A percentile compares a stretch with the other conserved stretches of the same genome.
phyloP scores from a whole-genome alignment of 2,797 vertebrate genomes.

The Acridotheres tristis region DNA sequence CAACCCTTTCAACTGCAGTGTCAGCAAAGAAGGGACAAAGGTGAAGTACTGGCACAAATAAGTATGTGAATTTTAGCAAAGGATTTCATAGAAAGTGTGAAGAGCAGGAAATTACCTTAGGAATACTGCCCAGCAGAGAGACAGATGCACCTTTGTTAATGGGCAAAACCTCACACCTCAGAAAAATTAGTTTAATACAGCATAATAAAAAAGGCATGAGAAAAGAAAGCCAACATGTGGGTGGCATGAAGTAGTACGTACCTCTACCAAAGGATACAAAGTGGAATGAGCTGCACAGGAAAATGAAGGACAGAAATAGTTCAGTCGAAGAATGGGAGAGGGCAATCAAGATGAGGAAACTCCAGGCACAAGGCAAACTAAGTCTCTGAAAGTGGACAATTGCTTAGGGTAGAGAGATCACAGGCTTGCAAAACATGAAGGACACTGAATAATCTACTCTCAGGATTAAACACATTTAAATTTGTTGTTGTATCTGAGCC shows the following conservation, averaged over 20 bases:
- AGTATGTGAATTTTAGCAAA: background rate
- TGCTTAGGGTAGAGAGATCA: background rate
- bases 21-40: background rate
- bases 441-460: background rate
- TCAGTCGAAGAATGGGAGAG: background rate
- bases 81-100: background rate
- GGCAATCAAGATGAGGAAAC: background rate
- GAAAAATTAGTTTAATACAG: background rate
- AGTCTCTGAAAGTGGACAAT: background rate
- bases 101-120: background rate
- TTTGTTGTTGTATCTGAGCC: background rate
- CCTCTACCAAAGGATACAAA: background rate
- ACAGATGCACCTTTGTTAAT: background rate
- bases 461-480: background rate
- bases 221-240: background rate
- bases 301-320: background rate
- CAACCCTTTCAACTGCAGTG: background rate
- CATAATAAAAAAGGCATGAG: background rate
- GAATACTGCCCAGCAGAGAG: background rate
- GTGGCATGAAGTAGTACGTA: rapidly evolving
- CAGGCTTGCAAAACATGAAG: background rate
- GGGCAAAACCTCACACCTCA: background rate
- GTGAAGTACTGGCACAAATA: background rate
- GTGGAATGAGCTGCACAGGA: background rate
- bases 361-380: background rate